phyloP scores from a whole-genome alignment of 2,888 invertebrate species.

The Rugalucina vietnamica region DNA sequence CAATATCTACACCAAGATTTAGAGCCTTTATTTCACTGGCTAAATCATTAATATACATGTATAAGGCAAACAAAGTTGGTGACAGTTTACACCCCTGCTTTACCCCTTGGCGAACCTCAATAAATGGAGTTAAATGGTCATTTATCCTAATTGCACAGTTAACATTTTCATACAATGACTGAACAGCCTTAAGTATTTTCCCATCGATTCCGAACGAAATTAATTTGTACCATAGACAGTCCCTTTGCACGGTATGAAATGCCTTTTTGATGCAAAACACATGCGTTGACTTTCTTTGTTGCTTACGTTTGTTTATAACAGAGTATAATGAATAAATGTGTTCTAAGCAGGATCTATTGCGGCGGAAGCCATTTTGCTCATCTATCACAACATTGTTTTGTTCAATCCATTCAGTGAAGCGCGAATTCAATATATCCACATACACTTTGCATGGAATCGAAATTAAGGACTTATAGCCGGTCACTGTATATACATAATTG shows the following conservation, averaged over 20 bases:
- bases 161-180: slow-evolving; percentile 2
- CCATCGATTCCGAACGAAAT: background rate
- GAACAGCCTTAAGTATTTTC: slow-evolving; percentile 1
- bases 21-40: background rate
- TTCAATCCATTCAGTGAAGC: background rate
- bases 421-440: background rate
- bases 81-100: slow-evolving; percentile 4
- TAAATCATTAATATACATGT: slow-evolving; percentile 18
- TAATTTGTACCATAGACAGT: slow-evolving; percentile 4
- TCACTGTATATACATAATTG: too few relatives aligned
- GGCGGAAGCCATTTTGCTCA: background rate
- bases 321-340: background rate
- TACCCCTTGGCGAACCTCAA: background rate
- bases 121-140: slow-evolving; percentile 2
- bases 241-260: background rate
- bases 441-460: background rate
- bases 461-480: too few relatives aligned
- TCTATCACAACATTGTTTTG: background rate
- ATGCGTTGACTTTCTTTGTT: background rate
- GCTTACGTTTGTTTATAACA: slow-evolving; percentile 4
- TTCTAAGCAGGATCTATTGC: background rate
- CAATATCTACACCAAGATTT: slow-evolving; percentile 10
- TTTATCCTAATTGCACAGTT: background rate
- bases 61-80: background rate
- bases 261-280: slow-evolving; percentile 7